Conservation (phyloP, 2,797 vertebrate species). For the Sebastes kiyomatsui region DNA sequence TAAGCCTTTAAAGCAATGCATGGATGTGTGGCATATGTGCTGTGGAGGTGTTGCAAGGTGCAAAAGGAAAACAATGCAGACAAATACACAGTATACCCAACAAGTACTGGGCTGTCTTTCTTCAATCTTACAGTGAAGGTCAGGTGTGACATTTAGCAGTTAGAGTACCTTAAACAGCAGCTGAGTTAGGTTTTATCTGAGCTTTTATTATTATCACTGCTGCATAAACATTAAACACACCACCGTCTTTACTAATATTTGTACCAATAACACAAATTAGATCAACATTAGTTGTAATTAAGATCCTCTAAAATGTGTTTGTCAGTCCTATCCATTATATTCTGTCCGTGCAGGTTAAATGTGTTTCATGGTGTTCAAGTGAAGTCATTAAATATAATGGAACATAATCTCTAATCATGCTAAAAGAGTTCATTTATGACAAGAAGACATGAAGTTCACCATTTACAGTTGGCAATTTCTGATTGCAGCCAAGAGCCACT, state of each 20-base stretch:
- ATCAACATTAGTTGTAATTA: not conserved
- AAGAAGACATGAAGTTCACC: not conserved
- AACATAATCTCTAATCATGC: not conserved
- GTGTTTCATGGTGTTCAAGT: not conserved
- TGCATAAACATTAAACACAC: not conserved
- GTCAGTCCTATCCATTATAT: not conserved
- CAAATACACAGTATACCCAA: not conserved
- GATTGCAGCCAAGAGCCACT: constrained; percentile 33
- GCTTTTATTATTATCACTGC: not conserved
- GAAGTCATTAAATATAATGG: not conserved
- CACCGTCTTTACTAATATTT: not conserved
- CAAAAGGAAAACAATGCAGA: not conserved
- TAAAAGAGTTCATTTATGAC: not conserved
- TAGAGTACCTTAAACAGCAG: not conserved
- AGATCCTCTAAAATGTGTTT: not conserved
- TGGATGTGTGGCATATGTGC: not conserved
- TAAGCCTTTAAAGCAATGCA: not conserved
- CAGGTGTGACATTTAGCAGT: not conserved
- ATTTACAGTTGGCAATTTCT: not conserved
- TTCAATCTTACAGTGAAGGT: not conserved
- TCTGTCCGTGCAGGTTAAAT: not conserved
- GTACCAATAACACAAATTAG: not conserved
- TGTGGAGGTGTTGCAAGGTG: not conserved
- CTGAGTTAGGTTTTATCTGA: not conserved
- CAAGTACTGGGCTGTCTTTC: not conserved